These are phyloP conservation scores for Cheilosia urbana DNA, from an alignment of 2,888 invertebrate genomes.

Conservation along the genomic window DNA sequence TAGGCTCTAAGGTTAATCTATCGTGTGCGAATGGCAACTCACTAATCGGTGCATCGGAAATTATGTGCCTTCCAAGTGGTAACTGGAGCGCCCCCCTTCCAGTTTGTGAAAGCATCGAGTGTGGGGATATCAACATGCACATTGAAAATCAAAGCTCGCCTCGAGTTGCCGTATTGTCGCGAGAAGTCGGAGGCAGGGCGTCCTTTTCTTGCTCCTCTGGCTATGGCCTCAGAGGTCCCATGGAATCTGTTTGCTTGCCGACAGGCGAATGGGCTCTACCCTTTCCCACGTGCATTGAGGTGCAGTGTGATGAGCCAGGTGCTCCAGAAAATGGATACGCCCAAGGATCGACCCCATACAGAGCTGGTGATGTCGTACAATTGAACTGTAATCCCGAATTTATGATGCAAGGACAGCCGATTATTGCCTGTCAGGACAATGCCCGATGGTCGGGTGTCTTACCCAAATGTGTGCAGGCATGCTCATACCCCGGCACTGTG, in stretches of 20 bases:
- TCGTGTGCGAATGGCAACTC: conserved; percentile 92
- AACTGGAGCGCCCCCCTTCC: conserved; percentile 94
- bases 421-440: conserved; percentile 94
- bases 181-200: conserved; percentile 92
- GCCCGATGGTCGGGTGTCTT: conserved; percentile 93
- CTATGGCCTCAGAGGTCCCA: conserved; percentile 89
- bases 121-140: conserved; percentile 88
- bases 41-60: conserved; percentile 89
- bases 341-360: conserved; percentile 90
- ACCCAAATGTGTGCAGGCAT: conserved; percentile 94
- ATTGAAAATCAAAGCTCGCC: conserved; percentile 86
- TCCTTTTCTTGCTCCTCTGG: conserved; percentile 92
- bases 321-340: conserved; percentile 91
- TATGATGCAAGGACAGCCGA: conserved; percentile 95
- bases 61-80: conserved; percentile 91
- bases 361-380: conserved; percentile 93
- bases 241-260: conserved; percentile 90
- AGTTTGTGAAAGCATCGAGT: conserved; percentile 93
- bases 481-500: conserved; percentile 94
- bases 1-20: conserved; percentile 90
- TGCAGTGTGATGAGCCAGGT: conserved; percentile 90
- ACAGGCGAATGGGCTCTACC: conserved; percentile 92
- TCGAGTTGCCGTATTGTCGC: conserved; percentile 89
- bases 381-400: conserved; percentile 94
- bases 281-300: conserved; percentile 91